phyloP scores from a whole-genome alignment of 2,888 invertebrate genomes.

The Macropis europaea region DNA sequence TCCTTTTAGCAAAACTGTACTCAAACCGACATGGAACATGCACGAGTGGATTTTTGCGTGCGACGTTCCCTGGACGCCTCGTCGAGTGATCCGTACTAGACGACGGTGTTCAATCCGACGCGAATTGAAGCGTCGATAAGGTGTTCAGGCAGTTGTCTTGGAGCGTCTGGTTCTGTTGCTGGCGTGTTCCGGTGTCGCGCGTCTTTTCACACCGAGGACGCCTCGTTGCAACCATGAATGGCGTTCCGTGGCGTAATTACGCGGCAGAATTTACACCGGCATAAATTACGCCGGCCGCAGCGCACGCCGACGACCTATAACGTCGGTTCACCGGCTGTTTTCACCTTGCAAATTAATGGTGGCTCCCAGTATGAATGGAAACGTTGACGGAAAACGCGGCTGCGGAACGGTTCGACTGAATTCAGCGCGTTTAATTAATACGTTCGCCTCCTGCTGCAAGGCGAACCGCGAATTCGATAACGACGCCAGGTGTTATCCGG shows the following conservation, averaged over 20 bases:
- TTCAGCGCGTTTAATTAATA: conserved; percentile 46
- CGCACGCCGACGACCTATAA: conserved; percentile 44
- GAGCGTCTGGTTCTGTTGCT: background rate
- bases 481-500: conserved; percentile 15
- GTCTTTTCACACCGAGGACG: conserved; percentile 10
- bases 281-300: conserved; percentile 56
- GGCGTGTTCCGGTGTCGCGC: conserved; percentile 7
- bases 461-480: conserved; percentile 25
- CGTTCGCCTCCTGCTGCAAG: conserved; percentile 4
- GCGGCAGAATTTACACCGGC: conserved; percentile 55
- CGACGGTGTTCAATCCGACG: too few relatives aligned
- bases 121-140: background rate
- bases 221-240: conserved; percentile 38
- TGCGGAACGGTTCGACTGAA: background rate
- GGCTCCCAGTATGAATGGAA: conserved; percentile 38
- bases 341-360: conserved; percentile 54
- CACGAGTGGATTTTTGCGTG: too few relatives aligned
- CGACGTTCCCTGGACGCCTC: too few relatives aligned
- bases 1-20: too few relatives aligned
- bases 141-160: conserved; percentile 26
- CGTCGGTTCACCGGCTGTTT: conserved; percentile 37
- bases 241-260: conserved; percentile 52
- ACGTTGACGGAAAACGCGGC: background rate
- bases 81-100: too few relatives aligned
- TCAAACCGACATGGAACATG: too few relatives aligned